phyloP scores from a whole-genome alignment of 2,888 invertebrate genomes.

The Pristionchus japonicus region DNA sequence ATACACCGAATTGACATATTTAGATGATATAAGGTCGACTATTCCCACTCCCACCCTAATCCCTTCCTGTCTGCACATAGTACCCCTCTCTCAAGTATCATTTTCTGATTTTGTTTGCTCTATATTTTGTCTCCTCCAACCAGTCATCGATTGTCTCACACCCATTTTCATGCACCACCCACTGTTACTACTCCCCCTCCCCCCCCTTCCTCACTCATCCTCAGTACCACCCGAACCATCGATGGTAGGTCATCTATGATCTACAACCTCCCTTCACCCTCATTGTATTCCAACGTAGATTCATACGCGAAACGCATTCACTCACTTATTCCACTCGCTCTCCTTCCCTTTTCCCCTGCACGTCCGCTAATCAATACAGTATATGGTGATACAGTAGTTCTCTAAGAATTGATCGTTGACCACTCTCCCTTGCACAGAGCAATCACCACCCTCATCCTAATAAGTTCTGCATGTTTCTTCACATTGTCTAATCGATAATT shows the following conservation, averaged over 20 bases:
- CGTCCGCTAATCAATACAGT: not conserved
- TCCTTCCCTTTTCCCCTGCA: not conserved
- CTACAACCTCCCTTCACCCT: not conserved
- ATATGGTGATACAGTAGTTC: not conserved
- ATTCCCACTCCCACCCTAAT: not conserved
- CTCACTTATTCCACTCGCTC: constrained; percentile 34
- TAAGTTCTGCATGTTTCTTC: not conserved
- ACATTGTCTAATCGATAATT: not conserved
- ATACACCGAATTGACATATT: not conserved
- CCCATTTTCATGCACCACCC: no score
- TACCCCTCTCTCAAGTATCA: constrained; percentile 14
- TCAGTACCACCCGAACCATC: not conserved
- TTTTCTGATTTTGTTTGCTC: not conserved
- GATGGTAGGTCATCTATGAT: not conserved
- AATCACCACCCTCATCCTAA: not conserved
- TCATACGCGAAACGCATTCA: constrained; percentile 35
- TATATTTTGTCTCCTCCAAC: not conserved
- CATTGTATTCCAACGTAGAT: constrained; percentile 32
- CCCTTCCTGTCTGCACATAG: not conserved
- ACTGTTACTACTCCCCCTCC: not conserved
- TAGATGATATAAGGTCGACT: not conserved
- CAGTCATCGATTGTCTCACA: not conserved
- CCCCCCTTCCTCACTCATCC: not conserved
- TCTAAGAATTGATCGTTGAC: not conserved
- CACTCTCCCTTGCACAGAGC: not conserved